Conservation (phyloP, 2,797 vertebrate species). For the Pipistrellus pygmaeus region DNA sequence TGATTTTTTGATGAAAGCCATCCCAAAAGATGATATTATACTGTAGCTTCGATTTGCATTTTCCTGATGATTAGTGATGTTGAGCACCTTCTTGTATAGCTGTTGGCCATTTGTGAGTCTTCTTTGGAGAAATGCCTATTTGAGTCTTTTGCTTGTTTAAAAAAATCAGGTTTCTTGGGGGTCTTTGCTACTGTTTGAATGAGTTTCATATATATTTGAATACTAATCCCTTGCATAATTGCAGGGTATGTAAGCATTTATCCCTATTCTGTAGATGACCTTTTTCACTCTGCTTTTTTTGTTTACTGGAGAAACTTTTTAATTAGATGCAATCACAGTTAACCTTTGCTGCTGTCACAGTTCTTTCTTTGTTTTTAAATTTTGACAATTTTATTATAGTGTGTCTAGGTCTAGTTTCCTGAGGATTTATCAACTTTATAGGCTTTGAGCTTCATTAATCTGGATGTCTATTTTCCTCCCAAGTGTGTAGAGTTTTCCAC, state of each 20-base stretch:
- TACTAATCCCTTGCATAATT: neutral
- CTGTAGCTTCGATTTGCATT: neutral
- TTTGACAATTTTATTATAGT: neutral
- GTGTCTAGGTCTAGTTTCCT: neutral
- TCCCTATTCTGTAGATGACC: neutral
- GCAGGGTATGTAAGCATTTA: neutral
- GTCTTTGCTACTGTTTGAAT: neutral
- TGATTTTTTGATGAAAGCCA: neutral
- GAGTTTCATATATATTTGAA: neutral
- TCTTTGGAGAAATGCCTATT: neutral
- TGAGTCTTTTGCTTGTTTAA: neutral
- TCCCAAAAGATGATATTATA: neutral
- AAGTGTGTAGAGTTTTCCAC: neutral
- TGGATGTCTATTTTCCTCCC: neutral
- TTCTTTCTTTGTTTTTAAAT: neutral
- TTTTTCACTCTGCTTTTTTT: neutral
- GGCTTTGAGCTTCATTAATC: neutral
- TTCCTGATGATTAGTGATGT: neutral
- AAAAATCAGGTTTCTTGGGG: neutral
- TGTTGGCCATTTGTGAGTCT: neutral
- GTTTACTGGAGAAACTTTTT: neutral
- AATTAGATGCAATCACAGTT: neutral
- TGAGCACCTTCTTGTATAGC: neutral
- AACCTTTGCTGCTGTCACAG: neutral
- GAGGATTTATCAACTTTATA: neutral